A percentile compares a stretch with the other conserved stretches of the same genome.
Evolutionary conservation across 2,113 vertebrate species (phyloP).

Genomic region (Corythoichthys haematopterus): DNA sequence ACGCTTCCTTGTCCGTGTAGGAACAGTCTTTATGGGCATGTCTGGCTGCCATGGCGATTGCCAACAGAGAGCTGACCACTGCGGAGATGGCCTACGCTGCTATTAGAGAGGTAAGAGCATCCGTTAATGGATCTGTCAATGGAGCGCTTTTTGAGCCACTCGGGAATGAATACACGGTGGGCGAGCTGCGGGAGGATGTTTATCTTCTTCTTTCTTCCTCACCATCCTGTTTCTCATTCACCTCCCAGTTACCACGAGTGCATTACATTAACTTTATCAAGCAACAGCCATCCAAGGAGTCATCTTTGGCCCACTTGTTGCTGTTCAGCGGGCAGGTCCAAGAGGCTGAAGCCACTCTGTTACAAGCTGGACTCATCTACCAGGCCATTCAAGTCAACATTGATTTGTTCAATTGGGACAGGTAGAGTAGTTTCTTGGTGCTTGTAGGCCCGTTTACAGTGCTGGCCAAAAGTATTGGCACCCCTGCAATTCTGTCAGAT

Average conservation of each 20-base stretch:
- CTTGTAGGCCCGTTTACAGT: not conserved
- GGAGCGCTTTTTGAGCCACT: not conserved
- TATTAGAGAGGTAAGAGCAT: constrained; percentile 80
- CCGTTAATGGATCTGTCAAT: not conserved
- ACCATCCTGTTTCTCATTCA: not conserved
- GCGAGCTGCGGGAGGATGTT: not conserved
- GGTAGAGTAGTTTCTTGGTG: constrained; percentile 62
- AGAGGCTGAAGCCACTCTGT: constrained; percentile 83
- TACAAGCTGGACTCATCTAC: constrained; percentile 86
- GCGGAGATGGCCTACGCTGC: constrained; percentile 91
- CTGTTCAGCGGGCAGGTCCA: constrained; percentile 87
- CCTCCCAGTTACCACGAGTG: constrained; percentile 83
- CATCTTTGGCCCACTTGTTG: constrained; percentile 83
- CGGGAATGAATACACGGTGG: not conserved
- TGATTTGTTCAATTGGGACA: constrained; percentile 92
- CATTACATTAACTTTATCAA: constrained; percentile 89
- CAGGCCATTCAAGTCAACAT: constrained; percentile 92
- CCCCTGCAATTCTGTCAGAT: no score
- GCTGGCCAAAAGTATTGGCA: no score
- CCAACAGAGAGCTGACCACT: constrained; percentile 82
- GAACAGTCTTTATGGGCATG: constrained; percentile 91
- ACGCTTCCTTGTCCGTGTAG: constrained; percentile 55
- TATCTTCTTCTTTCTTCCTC: not conserved
- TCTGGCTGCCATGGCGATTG: constrained; percentile 92
- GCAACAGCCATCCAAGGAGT: constrained; percentile 89